phyloP scores from a whole-genome alignment of 2,113 vertebrate genomes.

The Murina feae region DNA sequence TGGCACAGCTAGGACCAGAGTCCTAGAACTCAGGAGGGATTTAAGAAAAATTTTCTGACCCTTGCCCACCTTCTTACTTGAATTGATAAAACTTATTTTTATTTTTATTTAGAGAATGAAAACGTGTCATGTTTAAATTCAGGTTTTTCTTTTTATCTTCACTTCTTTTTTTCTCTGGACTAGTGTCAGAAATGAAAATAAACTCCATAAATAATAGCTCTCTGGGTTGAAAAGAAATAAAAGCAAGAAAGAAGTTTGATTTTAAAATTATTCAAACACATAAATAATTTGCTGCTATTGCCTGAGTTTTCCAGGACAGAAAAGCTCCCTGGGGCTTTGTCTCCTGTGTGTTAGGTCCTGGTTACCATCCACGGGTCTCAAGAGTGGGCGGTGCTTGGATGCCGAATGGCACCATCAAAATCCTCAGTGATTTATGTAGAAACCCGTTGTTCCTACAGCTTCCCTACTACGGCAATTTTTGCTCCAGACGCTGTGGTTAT shows the following conservation, averaged over 20 bases:
- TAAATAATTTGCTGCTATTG: constrained; percentile 25
- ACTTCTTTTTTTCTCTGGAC: background rate
- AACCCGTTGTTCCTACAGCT: constrained; percentile 64
- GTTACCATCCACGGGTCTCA: background rate
- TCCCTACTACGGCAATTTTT: constrained; percentile 33
- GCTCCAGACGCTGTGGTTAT: constrained; percentile 77
- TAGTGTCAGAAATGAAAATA: constrained; percentile 23
- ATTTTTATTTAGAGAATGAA: background rate
- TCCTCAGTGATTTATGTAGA: constrained; percentile 45
- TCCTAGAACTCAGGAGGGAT: background rate
- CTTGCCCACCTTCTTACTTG: background rate
- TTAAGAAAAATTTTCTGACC: background rate
- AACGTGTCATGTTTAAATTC: background rate
- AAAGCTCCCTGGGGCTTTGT: background rate
- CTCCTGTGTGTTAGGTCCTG: background rate
- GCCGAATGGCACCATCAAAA: background rate
- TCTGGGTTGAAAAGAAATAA: background rate
- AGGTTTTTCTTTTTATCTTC: background rate
- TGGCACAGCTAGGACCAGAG: background rate
- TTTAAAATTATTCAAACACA: constrained; percentile 13
- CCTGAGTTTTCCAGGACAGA: background rate
- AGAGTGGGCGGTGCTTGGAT: background rate
- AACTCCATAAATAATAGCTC: background rate
- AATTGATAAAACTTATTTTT: background rate
- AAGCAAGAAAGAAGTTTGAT: background rate